Base-by-base conservation (phyloP, 2,888 invertebrate species). In the Drosophila neotestacea region DNA sequence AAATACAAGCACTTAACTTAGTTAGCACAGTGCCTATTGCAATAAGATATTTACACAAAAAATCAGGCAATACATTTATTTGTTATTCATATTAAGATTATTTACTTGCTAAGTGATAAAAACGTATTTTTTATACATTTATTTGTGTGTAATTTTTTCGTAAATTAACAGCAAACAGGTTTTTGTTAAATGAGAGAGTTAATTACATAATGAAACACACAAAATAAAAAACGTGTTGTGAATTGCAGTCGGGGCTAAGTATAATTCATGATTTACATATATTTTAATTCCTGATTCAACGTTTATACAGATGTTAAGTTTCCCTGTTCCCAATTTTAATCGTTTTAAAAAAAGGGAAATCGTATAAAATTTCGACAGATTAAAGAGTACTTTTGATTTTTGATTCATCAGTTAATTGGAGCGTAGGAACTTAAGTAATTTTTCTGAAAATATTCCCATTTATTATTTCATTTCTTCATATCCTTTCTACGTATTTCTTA, bases 1-100 rank as follows among this genome's bases (percentile, higher is more conserved):
- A 70, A 76, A 61, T 46, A 58, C 22, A 36, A 27, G 52, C 73
- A 68, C 62, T 68, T 42, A 56, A 46, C 60, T 60, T 60, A 27
- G 52, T 73, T 75, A 58, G 41, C 60, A 48, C 60, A 52, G 27
- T 11, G 48, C 42, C 46, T 38, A 39, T 13, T 32, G 48, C 50
- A 36, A 41, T 36, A 64, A 9, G 36, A 13, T 44, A 59, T 59
- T 39, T 56, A 47, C 56, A 39, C 56, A 47, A 58, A 27, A 38
- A 6, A 62, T 47, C 56, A 27, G 46, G 13, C 46, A 46, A 38
- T 36, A 47, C 28, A 58, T 44, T 44, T 56, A 56, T 58, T 58
- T 58, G 47, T 47, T 47, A 30, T 58, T 28, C 36, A 30, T 13
- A 54, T 32, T 7, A 9, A 54, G n/a, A 38, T 13, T 58, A 58